A percentile compares a stretch with the other conserved stretches of the same genome.
Conservation (phyloP, 2,113 vertebrate genomes). For the Paracanthobrama guichenoti region DNA sequence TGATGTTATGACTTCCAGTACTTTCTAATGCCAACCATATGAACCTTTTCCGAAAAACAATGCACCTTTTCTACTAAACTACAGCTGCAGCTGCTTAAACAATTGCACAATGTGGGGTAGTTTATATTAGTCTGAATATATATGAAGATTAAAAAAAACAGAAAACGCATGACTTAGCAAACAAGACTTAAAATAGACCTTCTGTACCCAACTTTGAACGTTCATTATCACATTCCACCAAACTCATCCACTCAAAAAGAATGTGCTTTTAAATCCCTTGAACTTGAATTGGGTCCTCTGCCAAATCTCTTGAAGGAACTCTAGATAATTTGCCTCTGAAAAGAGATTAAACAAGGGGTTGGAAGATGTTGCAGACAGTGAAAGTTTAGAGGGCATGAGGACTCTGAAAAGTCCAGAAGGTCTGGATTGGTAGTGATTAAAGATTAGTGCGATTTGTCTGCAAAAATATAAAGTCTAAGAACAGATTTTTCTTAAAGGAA, state of each 20-base stretch:
- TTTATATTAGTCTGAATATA: slow-evolving; percentile 61
- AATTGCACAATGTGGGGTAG: slow-evolving; percentile 42
- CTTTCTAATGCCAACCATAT: slow-evolving; percentile 67
- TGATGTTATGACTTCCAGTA: slow-evolving; percentile 17
- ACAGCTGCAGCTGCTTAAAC: slow-evolving; percentile 67
- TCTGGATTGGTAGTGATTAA: not conserved
- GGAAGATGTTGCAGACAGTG: slow-evolving; percentile 7
- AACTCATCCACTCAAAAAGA: slow-evolving; percentile 15
- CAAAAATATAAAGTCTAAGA: slow-evolving; percentile 45
- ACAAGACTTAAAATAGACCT: slow-evolving; percentile 5
- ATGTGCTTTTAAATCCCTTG: slow-evolving; percentile 18
- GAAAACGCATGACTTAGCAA: slow-evolving; percentile 58
- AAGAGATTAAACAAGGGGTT: not conserved
- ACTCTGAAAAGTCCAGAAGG: not conserved
- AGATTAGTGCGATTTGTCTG: slow-evolving; percentile 24
- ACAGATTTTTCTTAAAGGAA: slow-evolving; percentile 23
- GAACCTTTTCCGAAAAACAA: slow-evolving; percentile 68
- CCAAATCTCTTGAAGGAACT: slow-evolving; percentile 31
- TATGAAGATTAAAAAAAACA: slow-evolving; percentile 61
- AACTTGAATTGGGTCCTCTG: not conserved
- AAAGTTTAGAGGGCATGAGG: slow-evolving; percentile 22
- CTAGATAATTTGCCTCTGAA: slow-evolving; percentile 18
- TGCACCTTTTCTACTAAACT: slow-evolving; percentile 60
- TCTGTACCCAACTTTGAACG: not conserved
- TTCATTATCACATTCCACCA: slow-evolving; percentile 27